Evolutionary conservation across 2,797 vertebrate species (phyloP), one percentile per base, ranked within the genome.

Genomic region (Anabas testudineus): DNA sequence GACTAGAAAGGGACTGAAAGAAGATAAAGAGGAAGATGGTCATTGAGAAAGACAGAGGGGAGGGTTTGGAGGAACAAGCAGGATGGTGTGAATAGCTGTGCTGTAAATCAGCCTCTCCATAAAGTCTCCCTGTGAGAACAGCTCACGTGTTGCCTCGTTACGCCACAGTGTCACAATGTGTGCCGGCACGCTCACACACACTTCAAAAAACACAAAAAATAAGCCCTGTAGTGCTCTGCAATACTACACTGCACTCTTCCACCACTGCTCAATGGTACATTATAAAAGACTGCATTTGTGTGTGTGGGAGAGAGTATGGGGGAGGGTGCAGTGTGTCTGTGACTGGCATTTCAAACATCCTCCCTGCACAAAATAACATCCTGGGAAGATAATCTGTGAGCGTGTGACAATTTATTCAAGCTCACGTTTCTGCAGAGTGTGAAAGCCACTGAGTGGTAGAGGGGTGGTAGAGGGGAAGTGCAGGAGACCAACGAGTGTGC

Each of bases 401-500:
- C 81, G 86, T 92, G 91, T 89, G 90, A 92, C 90, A 93, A 92
- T 93, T 92, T 93, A 94, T 94, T 93, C 89, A 90, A 76, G 86
- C 87, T 93, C 92, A 94, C 88, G 87, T 94, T 92, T 89, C 87
- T 88, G 83, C 85, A 76, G 85, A 88, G 90, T 90, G 88, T 82
- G 87, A 88, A 91, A 91, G 73, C 84, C 63, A 81, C 58, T 67
- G 82, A 86, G 76, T 58, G 53, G 77, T 76, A 78, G 74, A 89
- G 76, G 81, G 88, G 76, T 58, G 53, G 77, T 76, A 78, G 74
- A 89, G 76, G 81, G 88, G 87, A 88, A 87, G 84, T 85, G 80
- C 76, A 72, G 64, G 78, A 88, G 88, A 90, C 90, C 88, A 83
- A 62, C 63, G 79, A 71, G 70, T 79, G 80, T 67, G 76, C 63